These are phyloP conservation scores for Rhodeus uyekii DNA, from an alignment of 2,797 vertebrate genomes.

Conservation along the genomic window DNA sequence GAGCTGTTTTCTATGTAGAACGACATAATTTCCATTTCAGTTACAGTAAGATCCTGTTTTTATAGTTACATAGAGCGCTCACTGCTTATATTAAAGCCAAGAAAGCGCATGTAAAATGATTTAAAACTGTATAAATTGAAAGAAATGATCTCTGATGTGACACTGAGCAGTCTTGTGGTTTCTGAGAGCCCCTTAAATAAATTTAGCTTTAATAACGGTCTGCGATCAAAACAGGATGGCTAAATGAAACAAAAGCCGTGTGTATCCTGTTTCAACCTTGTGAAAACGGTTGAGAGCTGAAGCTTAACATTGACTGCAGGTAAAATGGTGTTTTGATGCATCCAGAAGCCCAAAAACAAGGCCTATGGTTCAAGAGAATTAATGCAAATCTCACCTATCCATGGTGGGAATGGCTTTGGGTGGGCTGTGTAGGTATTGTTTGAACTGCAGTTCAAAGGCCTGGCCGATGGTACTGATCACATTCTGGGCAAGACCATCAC, in stretches of 20 bases:
- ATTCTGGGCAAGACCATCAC: slow-evolving; percentile 90
- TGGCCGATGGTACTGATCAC: slow-evolving; percentile 97
- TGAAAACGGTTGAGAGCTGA: slow-evolving; percentile 1
- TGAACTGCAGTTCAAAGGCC: slow-evolving; percentile 97
- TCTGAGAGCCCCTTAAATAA: slow-evolving; percentile 40
- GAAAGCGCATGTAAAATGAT: neutral
- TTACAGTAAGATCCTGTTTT: neutral
- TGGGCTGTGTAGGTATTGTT: slow-evolving; percentile 94
- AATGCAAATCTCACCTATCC: slow-evolving; percentile 81
- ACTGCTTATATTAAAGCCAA: neutral
- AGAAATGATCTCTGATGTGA: slow-evolving; percentile 20
- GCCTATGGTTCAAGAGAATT: neutral
- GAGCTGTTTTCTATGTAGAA: neutral
- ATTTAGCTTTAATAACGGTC: slow-evolving; percentile 44
- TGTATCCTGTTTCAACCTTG: slow-evolving; percentile 45
- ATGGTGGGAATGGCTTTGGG: slow-evolving; percentile 81
- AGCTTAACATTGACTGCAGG: neutral
- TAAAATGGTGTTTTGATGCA: neutral
- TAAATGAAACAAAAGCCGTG: slow-evolving; percentile 32
- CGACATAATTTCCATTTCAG: neutral
- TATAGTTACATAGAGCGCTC: neutral
- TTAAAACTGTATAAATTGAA: slow-evolving; percentile 14
- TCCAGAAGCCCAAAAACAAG: neutral
- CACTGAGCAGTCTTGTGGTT: slow-evolving; percentile 33
- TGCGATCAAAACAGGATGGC: slow-evolving; percentile 36